phyloP scores from a whole-genome alignment of 2,888 invertebrate genomes.

The Magallana nippona region DNA sequence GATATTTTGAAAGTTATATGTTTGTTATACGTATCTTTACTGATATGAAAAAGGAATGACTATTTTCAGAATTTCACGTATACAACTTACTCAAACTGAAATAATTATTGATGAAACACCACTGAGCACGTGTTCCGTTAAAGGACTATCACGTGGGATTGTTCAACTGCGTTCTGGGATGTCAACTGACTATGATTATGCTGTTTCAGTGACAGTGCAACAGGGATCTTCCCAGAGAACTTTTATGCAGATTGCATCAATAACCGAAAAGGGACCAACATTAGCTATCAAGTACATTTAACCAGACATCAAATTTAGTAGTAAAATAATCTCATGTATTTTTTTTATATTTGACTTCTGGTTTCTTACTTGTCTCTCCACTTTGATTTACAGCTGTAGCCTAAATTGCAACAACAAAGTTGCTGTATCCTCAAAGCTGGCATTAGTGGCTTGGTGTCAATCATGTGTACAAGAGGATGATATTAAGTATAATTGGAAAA shows the following conservation, averaged over 20 bases:
- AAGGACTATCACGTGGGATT: neutral
- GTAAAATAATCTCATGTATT: too few relatives aligned
- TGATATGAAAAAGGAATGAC: neutral
- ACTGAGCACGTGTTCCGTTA: neutral
- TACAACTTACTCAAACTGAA: neutral
- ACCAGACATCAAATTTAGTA: too few relatives aligned
- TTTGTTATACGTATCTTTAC: too few relatives aligned
- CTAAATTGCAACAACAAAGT: neutral
- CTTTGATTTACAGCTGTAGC: neutral
- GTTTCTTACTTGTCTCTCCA: too few relatives aligned
- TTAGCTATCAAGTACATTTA: neutral
- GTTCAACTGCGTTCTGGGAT: neutral
- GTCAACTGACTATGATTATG: neutral
- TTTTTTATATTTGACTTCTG: too few relatives aligned
- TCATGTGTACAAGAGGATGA: neutral
- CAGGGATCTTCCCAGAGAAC: neutral
- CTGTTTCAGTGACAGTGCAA: neutral
- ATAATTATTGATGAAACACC: neutral
- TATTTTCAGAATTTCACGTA: neutral
- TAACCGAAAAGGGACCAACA: neutral
- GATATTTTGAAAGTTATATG: neutral
- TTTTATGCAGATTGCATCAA: neutral
- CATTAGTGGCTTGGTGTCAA: neutral
- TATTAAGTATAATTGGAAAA: neutral
- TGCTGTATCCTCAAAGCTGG: neutral